phyloP scores from a whole-genome alignment of 2,888 invertebrate genomes.

The Steromphala cineraria region DNA sequence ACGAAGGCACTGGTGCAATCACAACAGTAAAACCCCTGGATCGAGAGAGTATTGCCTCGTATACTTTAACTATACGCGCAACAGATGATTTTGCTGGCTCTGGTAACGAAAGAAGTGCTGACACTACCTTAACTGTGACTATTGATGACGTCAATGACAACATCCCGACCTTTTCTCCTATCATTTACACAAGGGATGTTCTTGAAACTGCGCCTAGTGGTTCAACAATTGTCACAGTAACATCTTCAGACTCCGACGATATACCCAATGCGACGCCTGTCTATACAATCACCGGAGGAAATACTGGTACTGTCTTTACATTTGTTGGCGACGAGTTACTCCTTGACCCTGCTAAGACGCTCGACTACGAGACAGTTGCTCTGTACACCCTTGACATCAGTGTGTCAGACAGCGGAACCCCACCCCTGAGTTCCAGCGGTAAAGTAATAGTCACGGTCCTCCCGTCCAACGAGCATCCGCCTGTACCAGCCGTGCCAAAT shows the following conservation, averaged over 20 bases:
- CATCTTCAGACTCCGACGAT: conserved; percentile 52
- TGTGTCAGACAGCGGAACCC: conserved; percentile 30
- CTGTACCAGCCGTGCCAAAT: conserved; percentile 32
- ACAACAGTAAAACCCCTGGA: conserved; percentile 34
- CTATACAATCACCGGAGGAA: conserved; percentile 39
- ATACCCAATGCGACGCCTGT: conserved; percentile 45
- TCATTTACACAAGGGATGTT: conserved; percentile 92
- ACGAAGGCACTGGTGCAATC: conserved; percentile 18
- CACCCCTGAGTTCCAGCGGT: conserved; percentile 18
- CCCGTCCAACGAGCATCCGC: conserved; percentile 47
- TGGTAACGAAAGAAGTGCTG: conserved; percentile 29
- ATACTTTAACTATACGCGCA: conserved; percentile 45
- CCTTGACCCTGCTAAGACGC: conserved; percentile 5
- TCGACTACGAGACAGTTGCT: conserved; percentile 59
- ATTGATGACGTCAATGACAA: conserved; percentile 96
- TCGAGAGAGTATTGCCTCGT: conserved; percentile 34
- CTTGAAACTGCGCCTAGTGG: conserved; percentile 86
- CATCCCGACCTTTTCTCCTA: conserved; percentile 92
- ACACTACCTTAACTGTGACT: conserved; percentile 90
- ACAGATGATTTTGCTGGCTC: conserved; percentile 46
- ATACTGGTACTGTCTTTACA: conserved; percentile 29
- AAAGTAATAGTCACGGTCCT: conserved; percentile 32
- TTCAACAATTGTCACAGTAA: conserved; percentile 43
- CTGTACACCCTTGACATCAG: conserved; percentile 43
- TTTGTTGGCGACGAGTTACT: conserved; percentile 28